Conservation (phyloP, 2,888 invertebrate species). For the Andrena praecox region DNA sequence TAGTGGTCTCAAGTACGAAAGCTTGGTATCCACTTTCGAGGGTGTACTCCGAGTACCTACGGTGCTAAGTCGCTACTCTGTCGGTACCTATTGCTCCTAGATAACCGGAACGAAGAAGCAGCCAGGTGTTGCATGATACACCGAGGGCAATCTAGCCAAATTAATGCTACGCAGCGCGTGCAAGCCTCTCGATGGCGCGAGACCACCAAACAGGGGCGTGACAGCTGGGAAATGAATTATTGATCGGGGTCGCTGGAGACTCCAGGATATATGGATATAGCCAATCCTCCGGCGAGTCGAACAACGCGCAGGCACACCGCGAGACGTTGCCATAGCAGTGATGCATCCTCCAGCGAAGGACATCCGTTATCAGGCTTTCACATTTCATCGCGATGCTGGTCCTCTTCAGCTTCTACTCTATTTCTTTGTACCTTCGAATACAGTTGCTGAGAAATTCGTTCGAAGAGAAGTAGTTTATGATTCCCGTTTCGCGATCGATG, state of each 20-base stretch:
- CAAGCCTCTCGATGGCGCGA: constrained; percentile 21
- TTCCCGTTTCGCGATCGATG: neutral
- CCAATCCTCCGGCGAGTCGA: constrained; percentile 59
- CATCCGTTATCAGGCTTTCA: neutral
- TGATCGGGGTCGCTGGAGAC: constrained; percentile 73
- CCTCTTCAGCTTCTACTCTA: neutral
- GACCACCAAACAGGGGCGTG: constrained; percentile 65
- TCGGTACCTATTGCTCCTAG: neutral
- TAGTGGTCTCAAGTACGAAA: neutral
- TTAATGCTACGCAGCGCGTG: neutral
- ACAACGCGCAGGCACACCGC: constrained; percentile 53
- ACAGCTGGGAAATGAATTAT: constrained; percentile 79
- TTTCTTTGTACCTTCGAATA: neutral
- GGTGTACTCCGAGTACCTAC: constrained; percentile 6
- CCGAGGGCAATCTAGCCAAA: neutral
- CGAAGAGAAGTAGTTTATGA: too few species aligned
- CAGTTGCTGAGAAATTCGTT: too few species aligned
- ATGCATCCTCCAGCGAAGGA: neutral
- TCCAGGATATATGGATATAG: constrained; percentile 64
- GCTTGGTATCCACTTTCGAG: too few species aligned
- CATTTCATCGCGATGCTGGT: neutral
- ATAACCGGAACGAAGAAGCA: neutral
- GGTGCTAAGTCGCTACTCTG: neutral
- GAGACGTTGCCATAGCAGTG: constrained; percentile 21
- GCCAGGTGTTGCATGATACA: neutral